Percentiles rank a stretch among this genome's conserved stretches.
phyloP scores from a whole-genome alignment of 2,113 vertebrate species.

The Lipotes vexillifer region DNA sequence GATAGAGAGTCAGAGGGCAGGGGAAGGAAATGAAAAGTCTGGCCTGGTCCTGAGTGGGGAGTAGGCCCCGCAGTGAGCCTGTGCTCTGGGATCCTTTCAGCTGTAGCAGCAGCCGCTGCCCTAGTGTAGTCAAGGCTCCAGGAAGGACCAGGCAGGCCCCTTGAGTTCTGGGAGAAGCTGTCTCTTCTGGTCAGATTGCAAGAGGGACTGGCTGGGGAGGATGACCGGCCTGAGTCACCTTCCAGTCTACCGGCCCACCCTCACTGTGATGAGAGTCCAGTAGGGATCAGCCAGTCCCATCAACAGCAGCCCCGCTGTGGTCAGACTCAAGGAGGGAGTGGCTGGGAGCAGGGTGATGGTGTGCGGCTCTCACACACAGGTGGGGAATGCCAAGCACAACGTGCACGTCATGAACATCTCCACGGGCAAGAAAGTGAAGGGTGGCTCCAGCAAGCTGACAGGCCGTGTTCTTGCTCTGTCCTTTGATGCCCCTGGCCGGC shows the following conservation, averaged over 20 bases:
- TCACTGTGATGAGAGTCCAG: conserved; percentile 29
- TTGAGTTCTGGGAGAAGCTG: background rate
- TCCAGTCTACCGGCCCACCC: conserved; percentile 78
- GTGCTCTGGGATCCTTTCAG: background rate
- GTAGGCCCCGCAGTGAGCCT: background rate
- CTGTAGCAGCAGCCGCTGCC: background rate
- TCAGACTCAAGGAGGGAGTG: background rate
- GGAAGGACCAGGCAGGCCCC: background rate
- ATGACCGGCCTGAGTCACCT: background rate
- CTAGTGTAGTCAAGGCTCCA: background rate
- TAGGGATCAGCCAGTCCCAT: background rate
- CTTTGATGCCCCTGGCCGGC: conserved; percentile 91
- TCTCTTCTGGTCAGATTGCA: background rate
- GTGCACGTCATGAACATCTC: conserved; percentile 96
- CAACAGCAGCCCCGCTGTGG: conserved; percentile 78
- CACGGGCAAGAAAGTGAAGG: conserved; percentile 94
- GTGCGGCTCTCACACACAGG: conserved; percentile 74
- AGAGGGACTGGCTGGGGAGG: background rate
- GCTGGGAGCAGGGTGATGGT: conserved; percentile 4
- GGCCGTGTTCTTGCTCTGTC: conserved; percentile 91
- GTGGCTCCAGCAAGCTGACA: conserved; percentile 92
- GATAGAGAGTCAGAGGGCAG: background rate
- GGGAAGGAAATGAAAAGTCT: background rate
- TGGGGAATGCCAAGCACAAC: conserved; percentile 92
- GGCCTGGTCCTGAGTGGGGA: background rate